Conservation (phyloP, 2,797 vertebrate species). For the Sphenodon punctatus region DNA sequence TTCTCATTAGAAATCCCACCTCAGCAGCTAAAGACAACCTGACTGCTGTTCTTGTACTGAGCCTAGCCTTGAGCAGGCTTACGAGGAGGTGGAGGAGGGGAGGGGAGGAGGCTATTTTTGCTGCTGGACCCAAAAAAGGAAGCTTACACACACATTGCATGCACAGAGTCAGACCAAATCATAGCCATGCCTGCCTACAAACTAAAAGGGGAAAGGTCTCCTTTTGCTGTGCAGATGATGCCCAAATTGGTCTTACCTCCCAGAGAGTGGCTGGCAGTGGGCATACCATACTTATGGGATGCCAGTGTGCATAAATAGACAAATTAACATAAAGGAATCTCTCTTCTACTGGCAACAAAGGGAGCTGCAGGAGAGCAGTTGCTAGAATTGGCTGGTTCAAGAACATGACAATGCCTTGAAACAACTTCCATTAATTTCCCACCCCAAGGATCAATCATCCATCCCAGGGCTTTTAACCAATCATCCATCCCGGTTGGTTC, state of each 20-base stretch:
- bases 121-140: background rate
- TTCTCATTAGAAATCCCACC: background rate
- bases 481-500: too few relatives aligned
- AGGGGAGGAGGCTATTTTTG: background rate
- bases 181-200: background rate
- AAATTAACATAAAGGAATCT: too few relatives aligned
- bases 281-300: too few relatives aligned
- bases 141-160: background rate
- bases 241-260: background rate
- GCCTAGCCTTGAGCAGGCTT: background rate
- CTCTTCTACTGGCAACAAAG: background rate
- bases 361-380: rapidly evolving
- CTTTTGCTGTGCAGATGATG: background rate
- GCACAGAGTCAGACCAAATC: background rate
- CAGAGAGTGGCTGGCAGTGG: background rate
- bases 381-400: background rate
- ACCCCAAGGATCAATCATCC: background rate
- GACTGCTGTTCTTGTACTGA: background rate
- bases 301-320: too few relatives aligned
- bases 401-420: background rate
- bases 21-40: background rate
- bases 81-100: too few relatives aligned
- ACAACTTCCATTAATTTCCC: background rate
- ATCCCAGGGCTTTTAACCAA: background rate
- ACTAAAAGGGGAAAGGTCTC: background rate